phyloP scores from a whole-genome alignment of 2,888 invertebrate genomes.

The Trichopria drosophilae region DNA sequence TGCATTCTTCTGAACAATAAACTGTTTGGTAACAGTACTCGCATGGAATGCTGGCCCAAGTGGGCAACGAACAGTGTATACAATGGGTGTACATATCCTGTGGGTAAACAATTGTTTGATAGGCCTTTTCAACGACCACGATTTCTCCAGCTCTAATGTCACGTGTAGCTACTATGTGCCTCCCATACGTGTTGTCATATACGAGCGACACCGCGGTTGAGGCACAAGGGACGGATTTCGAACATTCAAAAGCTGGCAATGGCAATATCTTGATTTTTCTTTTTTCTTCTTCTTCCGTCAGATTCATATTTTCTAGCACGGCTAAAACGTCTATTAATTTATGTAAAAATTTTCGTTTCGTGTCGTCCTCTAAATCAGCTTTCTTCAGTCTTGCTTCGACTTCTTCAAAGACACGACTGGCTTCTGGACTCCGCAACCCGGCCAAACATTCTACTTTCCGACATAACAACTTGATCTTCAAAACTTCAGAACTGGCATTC shows the following conservation, averaged over 20 bases:
- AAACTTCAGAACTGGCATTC: conserved; percentile 51
- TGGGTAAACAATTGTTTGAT: conserved; percentile 64
- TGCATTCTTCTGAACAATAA: conserved; percentile 71
- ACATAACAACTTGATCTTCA: conserved; percentile 66
- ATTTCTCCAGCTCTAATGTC: conserved; percentile 75
- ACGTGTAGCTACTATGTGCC: conserved; percentile 70
- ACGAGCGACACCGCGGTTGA: conserved; percentile 66
- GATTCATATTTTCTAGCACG: too few species aligned
- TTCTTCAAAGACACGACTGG: neutral
- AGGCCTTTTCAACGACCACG: conserved; percentile 76
- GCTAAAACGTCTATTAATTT: too few species aligned
- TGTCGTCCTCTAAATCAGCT: neutral
- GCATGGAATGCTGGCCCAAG: conserved; percentile 68
- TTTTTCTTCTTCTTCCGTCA: too few species aligned
- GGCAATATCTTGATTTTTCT: neutral
- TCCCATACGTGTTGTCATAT: conserved; percentile 65
- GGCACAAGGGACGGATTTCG: too few species aligned
- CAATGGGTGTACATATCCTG: conserved; percentile 66
- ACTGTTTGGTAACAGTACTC: conserved; percentile 65
- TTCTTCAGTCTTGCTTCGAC: neutral
- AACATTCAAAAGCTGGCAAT: too few species aligned
- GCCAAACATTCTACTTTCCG: conserved; percentile 62
- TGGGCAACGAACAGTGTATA: conserved; percentile 67
- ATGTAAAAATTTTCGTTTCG: too few species aligned
- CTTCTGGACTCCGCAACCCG: conserved; percentile 30